phyloP scores from a whole-genome alignment of 2,113 vertebrate genomes.

The Spilogale gracilis region DNA sequence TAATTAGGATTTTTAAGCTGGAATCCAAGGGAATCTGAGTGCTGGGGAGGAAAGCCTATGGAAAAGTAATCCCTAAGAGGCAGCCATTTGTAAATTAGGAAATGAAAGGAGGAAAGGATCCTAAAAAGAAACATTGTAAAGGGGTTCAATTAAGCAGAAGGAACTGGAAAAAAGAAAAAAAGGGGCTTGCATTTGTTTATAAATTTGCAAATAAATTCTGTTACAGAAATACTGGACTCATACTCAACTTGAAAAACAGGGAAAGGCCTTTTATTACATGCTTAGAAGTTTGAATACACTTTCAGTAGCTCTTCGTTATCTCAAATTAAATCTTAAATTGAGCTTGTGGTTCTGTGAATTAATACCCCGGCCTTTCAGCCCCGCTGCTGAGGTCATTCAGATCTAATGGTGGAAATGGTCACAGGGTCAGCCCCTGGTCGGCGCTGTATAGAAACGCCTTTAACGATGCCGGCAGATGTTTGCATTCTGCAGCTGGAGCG shows the following conservation, averaged over 20 bases:
- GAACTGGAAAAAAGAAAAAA: constrained; percentile 59
- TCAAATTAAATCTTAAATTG: constrained; percentile 94
- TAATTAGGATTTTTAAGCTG: constrained; percentile 77
- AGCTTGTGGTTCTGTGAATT: constrained; percentile 91
- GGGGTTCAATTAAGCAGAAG: constrained; percentile 73
- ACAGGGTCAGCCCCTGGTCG: constrained; percentile 87
- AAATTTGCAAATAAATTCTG: constrained; percentile 88
- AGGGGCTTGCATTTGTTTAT: constrained; percentile 81
- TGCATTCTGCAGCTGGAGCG: constrained; percentile 81
- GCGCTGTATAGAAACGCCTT: constrained; percentile 87
- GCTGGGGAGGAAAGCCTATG: constrained; percentile 78
- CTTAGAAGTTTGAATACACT: constrained; percentile 91
- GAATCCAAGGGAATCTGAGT: constrained; percentile 70
- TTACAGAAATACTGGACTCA: constrained; percentile 88
- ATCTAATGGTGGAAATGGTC: constrained; percentile 89
- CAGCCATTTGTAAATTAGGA: constrained; percentile 83
- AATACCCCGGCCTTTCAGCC: constrained; percentile 90
- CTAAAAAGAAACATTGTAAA: constrained; percentile 78
- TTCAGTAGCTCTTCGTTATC: constrained; percentile 90
- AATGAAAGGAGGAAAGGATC: background rate
- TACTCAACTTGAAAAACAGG: constrained; percentile 89
- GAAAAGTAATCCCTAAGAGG: constrained; percentile 81
- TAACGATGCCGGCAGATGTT: constrained; percentile 89
- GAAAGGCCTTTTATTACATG: constrained; percentile 86
- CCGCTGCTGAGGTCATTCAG: constrained; percentile 90